Percentiles rank a stretch among this genome's conserved stretches.
Conservation (phyloP, 2,113 vertebrate species). For the Zosterops japonicus region DNA sequence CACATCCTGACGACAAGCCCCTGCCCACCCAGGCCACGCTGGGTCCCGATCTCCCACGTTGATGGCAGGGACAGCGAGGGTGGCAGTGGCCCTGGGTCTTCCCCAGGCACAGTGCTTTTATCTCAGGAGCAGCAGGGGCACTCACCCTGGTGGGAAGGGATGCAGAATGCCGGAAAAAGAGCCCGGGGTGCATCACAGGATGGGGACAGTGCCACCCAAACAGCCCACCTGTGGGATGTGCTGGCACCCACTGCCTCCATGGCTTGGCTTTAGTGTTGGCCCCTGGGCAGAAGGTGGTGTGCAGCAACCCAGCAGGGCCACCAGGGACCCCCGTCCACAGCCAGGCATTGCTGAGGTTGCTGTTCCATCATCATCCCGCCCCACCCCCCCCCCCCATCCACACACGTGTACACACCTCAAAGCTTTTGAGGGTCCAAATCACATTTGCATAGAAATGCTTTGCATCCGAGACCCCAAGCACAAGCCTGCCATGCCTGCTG, state of each 20-base stretch:
- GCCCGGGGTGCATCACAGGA: rapidly evolving
- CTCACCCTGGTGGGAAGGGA: neutral
- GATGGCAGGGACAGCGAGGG: neutral
- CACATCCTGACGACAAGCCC: slow-evolving; percentile 37
- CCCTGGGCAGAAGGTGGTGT: neutral
- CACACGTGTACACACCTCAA: too few relatives aligned
- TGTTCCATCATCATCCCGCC: neutral
- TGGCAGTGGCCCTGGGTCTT: neutral
- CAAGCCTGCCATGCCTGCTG: neutral
- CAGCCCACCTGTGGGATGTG: neutral
- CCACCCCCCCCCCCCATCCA: neutral
- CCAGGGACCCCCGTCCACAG: neutral
- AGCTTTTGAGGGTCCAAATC: neutral
- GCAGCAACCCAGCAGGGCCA: neutral
- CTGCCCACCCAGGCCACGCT: slow-evolving; percentile 4
- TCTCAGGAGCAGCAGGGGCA: neutral
- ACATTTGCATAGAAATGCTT: neutral
- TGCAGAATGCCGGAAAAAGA: neutral
- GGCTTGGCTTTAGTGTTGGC: rapidly evolving
- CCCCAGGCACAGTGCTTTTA: neutral
- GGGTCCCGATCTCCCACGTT: neutral
- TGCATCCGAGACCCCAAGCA: neutral
- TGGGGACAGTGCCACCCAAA: neutral
- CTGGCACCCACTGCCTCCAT: neutral
- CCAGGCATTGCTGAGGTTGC: neutral